Base-by-base conservation (phyloP, 2,113 vertebrate genomes). In the Tringa solitaria region DNA sequence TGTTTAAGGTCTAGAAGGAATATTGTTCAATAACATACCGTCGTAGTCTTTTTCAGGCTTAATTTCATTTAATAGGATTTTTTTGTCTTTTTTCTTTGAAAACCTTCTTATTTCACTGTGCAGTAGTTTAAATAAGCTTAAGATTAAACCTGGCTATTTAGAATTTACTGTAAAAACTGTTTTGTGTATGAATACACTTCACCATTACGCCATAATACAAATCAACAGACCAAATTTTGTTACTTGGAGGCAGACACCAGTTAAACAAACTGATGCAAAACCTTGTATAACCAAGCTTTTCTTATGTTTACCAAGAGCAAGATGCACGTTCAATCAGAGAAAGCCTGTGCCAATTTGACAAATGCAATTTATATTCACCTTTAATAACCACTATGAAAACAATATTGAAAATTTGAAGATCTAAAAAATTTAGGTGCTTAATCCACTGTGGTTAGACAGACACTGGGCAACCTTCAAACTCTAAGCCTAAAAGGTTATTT, bases 401-500 rank as follows among this genome's bases (percentile, higher is more conserved):
- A 83, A 57, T 26, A 82, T 51, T 64, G 43, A 53, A 89, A 93
- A 81, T 35, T 16, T 72, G 60, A 91, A 91, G 84, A 84, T 72
- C 12, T 69, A 33, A 88, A 64, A 27, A 54, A 67, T 68, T 50
- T 23, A 75, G 69, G 69, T 81, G 69, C 76, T 84, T 89, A 28
- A 68, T 79, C 57, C 33, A 48, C 81, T 85, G 77, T 85, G 18
- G 45, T 60, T 80, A 79, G 78, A 89, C n/a, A 91, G 72, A 85
- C 74, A 74, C 61, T 73, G 54, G 48, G 57, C 77, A 91, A 54
- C 59, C 51, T 94, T 81, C 43, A 69, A 82, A 80, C 67, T 84
- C 72, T 81, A 92, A 85, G 39, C 19, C 59, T 83, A 73, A 88
- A 87, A 93, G 27, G 69, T 95, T 98, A 98, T 96, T 97, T 98